Evolutionary conservation across 1,140 invertebrate species (phyloP), one percentile per base, ranked within the genome.

Genomic region (Drosophila burlai): DNA sequence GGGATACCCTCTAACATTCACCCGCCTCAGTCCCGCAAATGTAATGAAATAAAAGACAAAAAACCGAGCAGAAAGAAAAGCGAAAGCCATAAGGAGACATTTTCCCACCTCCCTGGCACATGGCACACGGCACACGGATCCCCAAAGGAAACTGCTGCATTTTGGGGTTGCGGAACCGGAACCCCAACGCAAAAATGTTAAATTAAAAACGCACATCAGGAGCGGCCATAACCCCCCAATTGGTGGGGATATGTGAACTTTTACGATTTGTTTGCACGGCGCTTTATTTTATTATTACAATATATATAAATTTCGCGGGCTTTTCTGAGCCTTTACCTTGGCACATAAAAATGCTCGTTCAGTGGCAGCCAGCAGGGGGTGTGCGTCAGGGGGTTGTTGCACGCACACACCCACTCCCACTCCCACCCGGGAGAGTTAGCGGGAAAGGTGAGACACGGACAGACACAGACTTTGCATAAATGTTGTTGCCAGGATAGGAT

Each of bases 221-320:
- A 71, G n/a, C 31, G 63, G 49, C 67, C 63, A 55, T 71, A 67
- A 71, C 64, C 45, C 40, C 26, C 67, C 34, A 65, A 68, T 67
- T 71, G 67, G 43, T 55, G 62, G 49, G 61, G 55, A 65, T 73
- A 80, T 74, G 69, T 80, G 78, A 75, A 73, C 62, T 82, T 82
- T 83, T 82, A 83, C 63, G 74, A 68, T 74, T 83, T 67, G 80
- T 82, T 82, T 82, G 74, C 58, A 83, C 54, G 62, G 63, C 62
- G 59, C 61, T 74, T 72, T 76, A 77, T 77, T 84, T 84, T 81
- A 79, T 61, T 85, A 67, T 64, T 75, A 85, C 80, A 78, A 84
- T 81, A 78, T 74, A 60, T 64, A 47, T 66, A 62, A 61, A 72
- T 73, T 72, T 60, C 21, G 46, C 55, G n/a, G 65, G 52, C 31